Evolutionary conservation across 2,888 invertebrate genomes (phyloP).

Genomic region (Caenorhabditis panamensis): DNA sequence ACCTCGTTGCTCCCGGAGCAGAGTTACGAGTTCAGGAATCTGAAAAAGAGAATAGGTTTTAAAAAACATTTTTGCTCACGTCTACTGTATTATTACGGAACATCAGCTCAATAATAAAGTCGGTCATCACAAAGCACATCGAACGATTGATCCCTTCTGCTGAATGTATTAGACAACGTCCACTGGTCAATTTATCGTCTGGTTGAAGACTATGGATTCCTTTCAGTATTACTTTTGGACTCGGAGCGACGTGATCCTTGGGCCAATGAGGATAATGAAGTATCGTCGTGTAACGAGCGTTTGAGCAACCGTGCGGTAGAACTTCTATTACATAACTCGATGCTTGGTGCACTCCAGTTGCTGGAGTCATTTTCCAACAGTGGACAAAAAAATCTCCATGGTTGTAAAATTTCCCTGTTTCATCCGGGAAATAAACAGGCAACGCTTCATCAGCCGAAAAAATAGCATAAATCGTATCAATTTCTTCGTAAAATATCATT

Average conservation of each 20-base stretch:
- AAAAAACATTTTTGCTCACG: conserved; percentile 3
- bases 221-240: conserved; percentile 41
- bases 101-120: conserved; percentile 36
- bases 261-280: conserved; percentile 57
- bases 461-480: conserved; percentile 39
- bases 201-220: conserved; percentile 30
- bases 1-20: conserved; percentile 31
- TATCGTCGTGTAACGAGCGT: conserved; percentile 41
- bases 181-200: conserved; percentile 5
- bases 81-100: conserved; percentile 47
- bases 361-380: conserved; percentile 29
- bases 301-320: conserved; percentile 52
- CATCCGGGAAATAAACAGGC: conserved; percentile 54
- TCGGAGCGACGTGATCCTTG: conserved; percentile 26
- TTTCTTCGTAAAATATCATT: conserved; percentile 60
- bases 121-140: conserved; percentile 34
- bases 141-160: conserved; percentile 47
- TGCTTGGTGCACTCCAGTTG: conserved; percentile 19
- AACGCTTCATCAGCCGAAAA: conserved; percentile 33
- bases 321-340: conserved; percentile 37
- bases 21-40: conserved; percentile 25
- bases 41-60: background rate
- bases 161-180: conserved; percentile 35
- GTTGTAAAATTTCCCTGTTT: conserved; percentile 39
- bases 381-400: conserved; percentile 57